Percentiles rank a stretch among this genome's conserved stretches.
Evolutionary conservation across 2,113 vertebrate genomes (phyloP).

Genomic region (Nibea albiflora): DNA sequence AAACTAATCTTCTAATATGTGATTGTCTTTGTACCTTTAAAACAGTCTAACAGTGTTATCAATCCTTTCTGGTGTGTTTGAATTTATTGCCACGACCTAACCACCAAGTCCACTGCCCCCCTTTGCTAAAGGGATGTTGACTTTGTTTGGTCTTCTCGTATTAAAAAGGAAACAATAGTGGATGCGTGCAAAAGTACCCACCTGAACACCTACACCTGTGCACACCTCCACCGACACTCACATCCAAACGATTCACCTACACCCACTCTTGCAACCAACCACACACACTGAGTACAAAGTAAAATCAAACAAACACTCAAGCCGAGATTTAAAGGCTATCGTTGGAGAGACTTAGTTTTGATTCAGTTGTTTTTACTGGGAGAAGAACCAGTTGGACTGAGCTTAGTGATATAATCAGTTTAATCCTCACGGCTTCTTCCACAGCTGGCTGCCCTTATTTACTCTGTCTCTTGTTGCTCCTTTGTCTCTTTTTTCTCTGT

Average conservation of each 20-base stretch:
- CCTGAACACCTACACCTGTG: slow-evolving; percentile 31
- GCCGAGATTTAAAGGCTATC: slow-evolving; percentile 19
- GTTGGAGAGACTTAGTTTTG: slow-evolving; percentile 42
- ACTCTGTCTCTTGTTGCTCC: slow-evolving; percentile 20
- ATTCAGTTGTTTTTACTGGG: slow-evolving; percentile 53
- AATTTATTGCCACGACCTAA: not conserved
- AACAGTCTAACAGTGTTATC: not conserved
- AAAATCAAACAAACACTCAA: slow-evolving; percentile 51
- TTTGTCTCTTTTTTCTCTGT: not conserved
- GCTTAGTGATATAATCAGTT: slow-evolving; percentile 55
- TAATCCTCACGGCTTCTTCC: slow-evolving; percentile 56
- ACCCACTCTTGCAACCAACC: slow-evolving; percentile 25
- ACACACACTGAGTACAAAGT: slow-evolving; percentile 24
- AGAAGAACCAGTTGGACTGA: slow-evolving; percentile 61
- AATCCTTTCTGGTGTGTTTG: not conserved
- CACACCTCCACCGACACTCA: slow-evolving; percentile 26
- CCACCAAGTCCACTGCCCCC: not conserved
- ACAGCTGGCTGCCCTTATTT: slow-evolving; percentile 59
- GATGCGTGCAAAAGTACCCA: not conserved
- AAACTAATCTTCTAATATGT: not conserved
- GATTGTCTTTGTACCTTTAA: no score
- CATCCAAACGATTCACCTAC: slow-evolving; percentile 29
- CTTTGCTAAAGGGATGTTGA: not conserved
- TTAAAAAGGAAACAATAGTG: slow-evolving; percentile 3
- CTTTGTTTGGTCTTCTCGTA: slow-evolving; percentile 4